phyloP scores from a whole-genome alignment of 2,797 vertebrate species.

The Myotis findleyi region DNA sequence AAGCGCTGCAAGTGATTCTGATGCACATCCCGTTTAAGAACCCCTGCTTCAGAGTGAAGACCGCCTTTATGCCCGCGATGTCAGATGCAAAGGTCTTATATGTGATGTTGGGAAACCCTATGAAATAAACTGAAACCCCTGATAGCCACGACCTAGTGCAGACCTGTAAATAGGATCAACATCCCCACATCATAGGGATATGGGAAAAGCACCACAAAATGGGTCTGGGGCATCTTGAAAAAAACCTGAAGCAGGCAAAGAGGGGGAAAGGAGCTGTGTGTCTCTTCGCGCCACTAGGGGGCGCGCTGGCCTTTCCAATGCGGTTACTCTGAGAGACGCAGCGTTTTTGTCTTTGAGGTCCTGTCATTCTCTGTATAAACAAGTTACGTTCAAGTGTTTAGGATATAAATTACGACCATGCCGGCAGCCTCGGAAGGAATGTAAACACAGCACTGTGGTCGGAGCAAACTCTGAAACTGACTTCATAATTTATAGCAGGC shows the following conservation, averaged over 20 bases:
- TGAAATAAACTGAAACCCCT: neutral
- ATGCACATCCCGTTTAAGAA: neutral
- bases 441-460: constrained; percentile 93
- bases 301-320: constrained; percentile 79
- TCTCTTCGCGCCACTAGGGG: constrained; percentile 82
- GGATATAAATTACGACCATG: constrained; percentile 93
- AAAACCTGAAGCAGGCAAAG: too few relatives aligned
- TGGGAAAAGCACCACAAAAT: neutral
- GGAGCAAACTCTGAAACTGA: constrained; percentile 89
- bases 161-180: neutral
- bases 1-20: neutral
- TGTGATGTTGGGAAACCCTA: neutral
- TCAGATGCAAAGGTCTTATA: neutral
- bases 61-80: neutral
- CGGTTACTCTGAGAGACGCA: constrained; percentile 43
- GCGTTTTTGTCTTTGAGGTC: constrained; percentile 86
- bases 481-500: constrained; percentile 92
- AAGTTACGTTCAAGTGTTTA: constrained; percentile 92
- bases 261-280: neutral
- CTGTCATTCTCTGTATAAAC: constrained; percentile 91
- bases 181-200: too few relatives aligned
- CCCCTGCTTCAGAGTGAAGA: neutral
- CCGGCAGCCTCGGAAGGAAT: constrained; percentile 91
- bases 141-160: neutral
- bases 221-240: too few relatives aligned